Evolutionary conservation across 2,113 vertebrate genomes (phyloP), one percentile per base, ranked within the genome.

Genomic region (Syrmaticus mikado): DNA sequence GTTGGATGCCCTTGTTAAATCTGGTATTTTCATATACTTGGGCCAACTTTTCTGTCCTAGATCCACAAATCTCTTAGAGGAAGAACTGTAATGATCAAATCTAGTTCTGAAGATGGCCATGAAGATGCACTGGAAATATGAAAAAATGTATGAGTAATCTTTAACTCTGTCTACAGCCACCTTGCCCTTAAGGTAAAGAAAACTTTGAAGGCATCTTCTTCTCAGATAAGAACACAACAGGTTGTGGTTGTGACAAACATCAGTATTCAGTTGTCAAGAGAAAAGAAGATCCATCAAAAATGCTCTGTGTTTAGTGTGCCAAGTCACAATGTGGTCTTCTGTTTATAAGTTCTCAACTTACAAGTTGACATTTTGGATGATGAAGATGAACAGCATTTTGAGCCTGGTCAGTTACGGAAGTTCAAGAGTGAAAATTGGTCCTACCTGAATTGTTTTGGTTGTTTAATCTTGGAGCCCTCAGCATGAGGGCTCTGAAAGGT

Each of bases 401-500:
- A 93, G 27, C 72, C 67, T 53, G 52, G 34, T 93, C 68, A 80
- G 50, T 85, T 92, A 66, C 6, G 14, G 91, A 94, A 95, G 80
- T 45, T 48, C 76, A 92, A 95, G 71, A 3, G 2, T 92, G 84
- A 93, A 81, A 89, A 81, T n/a, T n/a, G 11, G 45, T 46, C n/a
- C 68, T 86, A n/a, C 86, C 58, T 94, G 66, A 91, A 65, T 92
- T 90, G 13, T 92, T 95, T 85, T 87, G 70, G 4, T 90, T 94
- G 13, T 84, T 87, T 90, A 66, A 48, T 91, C 81, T 89, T 89
- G 81, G 43, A 79, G 90, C 70, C 71, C 38, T 94, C 89, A 60
- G 16, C 84, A 61, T 95, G 66, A 94, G 50, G 92, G 95, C 55
- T 95, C 55, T 73, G 60, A 88, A 90, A 95, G 94, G 90, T 96